These are phyloP conservation scores for Drosophila robusta DNA, from an alignment of 2,888 invertebrate species.

Conservation along the genomic window DNA sequence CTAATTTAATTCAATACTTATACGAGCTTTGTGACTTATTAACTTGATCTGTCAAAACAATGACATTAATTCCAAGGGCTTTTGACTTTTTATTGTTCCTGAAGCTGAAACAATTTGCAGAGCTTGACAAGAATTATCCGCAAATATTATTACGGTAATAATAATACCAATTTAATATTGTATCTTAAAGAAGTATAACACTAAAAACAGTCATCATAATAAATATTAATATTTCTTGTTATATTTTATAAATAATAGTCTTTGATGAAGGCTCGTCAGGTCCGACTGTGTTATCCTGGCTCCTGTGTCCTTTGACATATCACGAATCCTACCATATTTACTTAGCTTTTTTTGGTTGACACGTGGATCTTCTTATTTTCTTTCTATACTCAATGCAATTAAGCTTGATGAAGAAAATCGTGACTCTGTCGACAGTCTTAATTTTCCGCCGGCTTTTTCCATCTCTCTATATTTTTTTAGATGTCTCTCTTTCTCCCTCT, in stretches of 20 bases:
- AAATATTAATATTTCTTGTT: too few species aligned
- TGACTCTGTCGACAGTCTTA: constrained; percentile 19
- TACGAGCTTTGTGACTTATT: neutral
- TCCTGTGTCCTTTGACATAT: constrained; percentile 16
- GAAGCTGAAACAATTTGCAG: too few species aligned
- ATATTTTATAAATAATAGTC: too few species aligned
- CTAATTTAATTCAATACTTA: neutral
- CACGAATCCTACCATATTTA: neutral
- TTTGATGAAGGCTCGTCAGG: too few species aligned
- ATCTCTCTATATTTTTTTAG: neutral
- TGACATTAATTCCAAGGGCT: neutral
- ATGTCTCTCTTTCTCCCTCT: neutral
- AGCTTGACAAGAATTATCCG: too few species aligned
- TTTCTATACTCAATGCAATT: constrained; percentile 21
- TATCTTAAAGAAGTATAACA: too few species aligned
- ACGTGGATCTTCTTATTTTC: constrained; percentile 16
- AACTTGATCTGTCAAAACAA: neutral
- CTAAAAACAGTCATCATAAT: too few species aligned
- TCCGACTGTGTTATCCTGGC: too few species aligned
- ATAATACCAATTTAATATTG: too few species aligned
- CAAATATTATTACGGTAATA: too few species aligned
- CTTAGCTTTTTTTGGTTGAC: constrained; percentile 1
- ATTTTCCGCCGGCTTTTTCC: neutral
- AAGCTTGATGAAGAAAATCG: constrained; percentile 29
- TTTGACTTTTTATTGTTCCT: too few species aligned